Conservation (phyloP, 2,888 invertebrate species). For the Eumerus sabulonum region DNA sequence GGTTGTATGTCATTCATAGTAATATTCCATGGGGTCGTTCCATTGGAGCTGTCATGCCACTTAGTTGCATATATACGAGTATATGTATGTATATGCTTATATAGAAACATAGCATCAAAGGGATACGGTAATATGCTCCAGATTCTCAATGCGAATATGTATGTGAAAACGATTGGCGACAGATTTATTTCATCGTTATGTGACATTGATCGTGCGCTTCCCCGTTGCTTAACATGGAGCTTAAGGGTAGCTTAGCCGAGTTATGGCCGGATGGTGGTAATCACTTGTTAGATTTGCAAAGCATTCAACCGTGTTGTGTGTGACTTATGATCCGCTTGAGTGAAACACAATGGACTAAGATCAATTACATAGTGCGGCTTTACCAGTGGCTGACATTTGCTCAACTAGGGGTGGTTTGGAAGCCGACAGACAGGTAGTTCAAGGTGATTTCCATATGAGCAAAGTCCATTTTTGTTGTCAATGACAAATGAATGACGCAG, state of each 20-base stretch:
- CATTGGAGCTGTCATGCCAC: background rate
- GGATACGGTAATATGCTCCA: slow-evolving; percentile 29
- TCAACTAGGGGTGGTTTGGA: slow-evolving; percentile 29
- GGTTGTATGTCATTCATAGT: background rate
- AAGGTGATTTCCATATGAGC: background rate
- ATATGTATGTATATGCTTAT: background rate
- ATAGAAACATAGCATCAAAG: too few species aligned
- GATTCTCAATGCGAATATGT: slow-evolving; percentile 24
- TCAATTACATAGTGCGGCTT: slow-evolving; percentile 26
- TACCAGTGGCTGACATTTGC: slow-evolving; percentile 19
- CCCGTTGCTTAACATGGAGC: slow-evolving; percentile 11
- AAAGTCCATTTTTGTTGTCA: too few species aligned
- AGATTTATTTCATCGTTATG: slow-evolving; percentile 64
- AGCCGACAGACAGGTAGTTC: slow-evolving; percentile 1
- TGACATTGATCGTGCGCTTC: slow-evolving; percentile 56
- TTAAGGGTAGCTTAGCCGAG: slow-evolving; percentile 24
- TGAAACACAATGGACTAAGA: slow-evolving; percentile 31
- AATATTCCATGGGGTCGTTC: slow-evolving; percentile 29
- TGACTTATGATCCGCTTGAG: slow-evolving; percentile 53
- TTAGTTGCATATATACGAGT: slow-evolving; percentile 6
- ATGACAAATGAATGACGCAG: background rate
- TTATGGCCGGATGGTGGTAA: slow-evolving; percentile 43
- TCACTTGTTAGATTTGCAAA: slow-evolving; percentile 55
- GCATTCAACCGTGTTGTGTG: slow-evolving; percentile 42
- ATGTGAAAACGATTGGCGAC: slow-evolving; percentile 35